These are phyloP conservation scores for Trematomus bernacchii DNA, from an alignment of 2,797 vertebrate species.

Conservation along the genomic window DNA sequence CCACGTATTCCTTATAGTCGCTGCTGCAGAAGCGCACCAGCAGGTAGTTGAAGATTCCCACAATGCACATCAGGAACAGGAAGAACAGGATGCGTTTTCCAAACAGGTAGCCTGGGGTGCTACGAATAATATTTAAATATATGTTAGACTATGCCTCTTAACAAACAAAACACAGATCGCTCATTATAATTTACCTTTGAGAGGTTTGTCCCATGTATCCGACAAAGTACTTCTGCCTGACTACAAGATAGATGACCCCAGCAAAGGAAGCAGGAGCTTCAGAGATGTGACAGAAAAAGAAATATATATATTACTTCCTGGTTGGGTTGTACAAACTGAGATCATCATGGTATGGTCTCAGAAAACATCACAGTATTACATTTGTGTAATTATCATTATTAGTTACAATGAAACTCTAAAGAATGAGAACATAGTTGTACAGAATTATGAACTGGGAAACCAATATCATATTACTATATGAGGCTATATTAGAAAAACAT, in stretches of 20 bases:
- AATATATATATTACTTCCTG: neutral
- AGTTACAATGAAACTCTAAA: no score
- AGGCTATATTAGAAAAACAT: no score
- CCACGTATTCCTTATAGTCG: conserved; percentile 90
- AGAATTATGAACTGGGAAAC: no score
- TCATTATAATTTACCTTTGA: conserved; percentile 88
- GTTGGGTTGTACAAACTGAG: no score
- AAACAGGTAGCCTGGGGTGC: conserved; percentile 95
- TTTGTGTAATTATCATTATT: no score
- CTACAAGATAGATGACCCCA: conserved; percentile 93
- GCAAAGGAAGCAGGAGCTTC: conserved; percentile 94
- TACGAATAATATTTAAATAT: conserved; percentile 49
- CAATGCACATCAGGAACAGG: conserved; percentile 91
- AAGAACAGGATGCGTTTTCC: conserved; percentile 94
- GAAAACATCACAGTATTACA: no score
- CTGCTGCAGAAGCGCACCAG: conserved; percentile 83
- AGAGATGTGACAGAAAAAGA: conserved; percentile 19
- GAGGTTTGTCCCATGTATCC: conserved; percentile 94
- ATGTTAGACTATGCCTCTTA: accelerated
- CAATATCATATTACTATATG: no score
- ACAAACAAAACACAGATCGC: neutral
- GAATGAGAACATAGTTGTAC: no score
- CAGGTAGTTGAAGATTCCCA: conserved; percentile 92
- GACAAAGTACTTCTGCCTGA: conserved; percentile 96
- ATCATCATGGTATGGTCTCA: no score